Base-by-base conservation (phyloP, 2,113 vertebrate genomes). In the Myotis yumanensis region DNA sequence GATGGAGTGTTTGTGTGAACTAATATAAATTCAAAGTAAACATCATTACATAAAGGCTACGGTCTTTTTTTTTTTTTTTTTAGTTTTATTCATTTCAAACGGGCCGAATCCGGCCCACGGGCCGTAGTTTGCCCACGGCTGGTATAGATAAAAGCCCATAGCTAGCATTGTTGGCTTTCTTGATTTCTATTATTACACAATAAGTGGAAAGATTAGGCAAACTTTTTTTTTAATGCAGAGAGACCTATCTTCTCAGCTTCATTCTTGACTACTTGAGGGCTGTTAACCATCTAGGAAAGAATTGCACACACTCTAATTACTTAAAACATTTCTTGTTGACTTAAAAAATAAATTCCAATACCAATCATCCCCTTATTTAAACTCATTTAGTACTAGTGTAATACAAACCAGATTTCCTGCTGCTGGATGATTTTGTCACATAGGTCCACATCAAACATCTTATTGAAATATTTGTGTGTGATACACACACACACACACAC, bases 391-490 rank as follows among this genome's bases (percentile, higher is more conserved):
- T 76, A 54, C 52, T 85, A 69, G 32, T 57, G 4, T 90, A 88
- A 90, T 77, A 52, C 62, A 91, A 91, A 85, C 35, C 86, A 95
- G 80, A 93, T 81, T 92, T 96, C 40, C 35, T 93, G 66, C 52
- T 95, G 86, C 85, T 92, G 72, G n/a, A 68, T 77, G 37, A 82
- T 90, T 92, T 77, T 90, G 66, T 85, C 88, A 97, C 77, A 46
- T 76, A 72, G 37, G 4, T 87, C 28, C 59, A 81, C 7, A 54
- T 18, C 81, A 75, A 83, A 85, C 86, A 18, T 69, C 30, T 85
- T 75, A 89, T 11, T 71, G 35, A 93, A 80, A 80, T 93, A 75
- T 86, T 12, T 90, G 22, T 95, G 14, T 72, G 3, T 35, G 7
- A 48, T 52, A 48, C 64, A 71, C 10, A 57, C 3, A 15, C 28